These are phyloP conservation scores for Drosophila elegans DNA, from an alignment of 1,140 invertebrate genomes.

Conservation along the genomic window DNA sequence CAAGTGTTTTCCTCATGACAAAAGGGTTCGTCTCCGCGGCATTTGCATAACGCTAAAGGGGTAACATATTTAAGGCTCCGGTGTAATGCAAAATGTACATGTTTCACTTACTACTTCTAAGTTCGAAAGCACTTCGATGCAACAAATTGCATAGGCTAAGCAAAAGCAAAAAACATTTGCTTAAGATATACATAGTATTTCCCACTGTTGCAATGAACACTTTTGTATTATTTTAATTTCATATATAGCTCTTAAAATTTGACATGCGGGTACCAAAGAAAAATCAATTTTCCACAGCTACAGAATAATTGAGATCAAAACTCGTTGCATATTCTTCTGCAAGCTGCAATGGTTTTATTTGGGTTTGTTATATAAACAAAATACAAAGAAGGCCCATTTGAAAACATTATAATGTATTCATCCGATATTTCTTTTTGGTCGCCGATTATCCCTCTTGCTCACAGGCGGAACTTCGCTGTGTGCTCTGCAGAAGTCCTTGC, in stretches of 20 bases:
- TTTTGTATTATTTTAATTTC: not conserved
- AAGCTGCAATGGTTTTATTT: not conserved
- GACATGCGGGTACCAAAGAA: not conserved
- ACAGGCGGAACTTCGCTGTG: too few relatives aligned
- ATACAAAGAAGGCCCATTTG: too few relatives aligned
- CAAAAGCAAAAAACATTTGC: not conserved
- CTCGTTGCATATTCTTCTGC: not conserved
- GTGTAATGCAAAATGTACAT: not conserved
- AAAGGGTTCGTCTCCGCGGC: too few relatives aligned
- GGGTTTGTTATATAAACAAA: too few relatives aligned
- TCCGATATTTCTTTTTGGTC: too few relatives aligned
- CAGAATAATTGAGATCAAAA: too few relatives aligned
- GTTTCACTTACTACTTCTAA: not conserved
- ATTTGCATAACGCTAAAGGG: not conserved
- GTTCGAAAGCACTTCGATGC: not conserved
- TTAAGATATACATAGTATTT: not conserved
- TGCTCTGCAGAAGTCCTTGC: slow-evolving; percentile 20
- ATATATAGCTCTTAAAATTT: too few relatives aligned
- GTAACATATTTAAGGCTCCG: not conserved
- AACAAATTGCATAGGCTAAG: not conserved
- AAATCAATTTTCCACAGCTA: not conserved
- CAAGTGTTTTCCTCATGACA: not conserved
- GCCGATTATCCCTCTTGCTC: too few relatives aligned
- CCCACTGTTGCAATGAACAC: too few relatives aligned
- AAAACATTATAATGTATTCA: too few relatives aligned